Percentiles rank a stretch among this genome's conserved stretches.
Evolutionary conservation across 2,797 vertebrate genomes (phyloP).

Genomic region (Acipenser transmontanus): DNA sequence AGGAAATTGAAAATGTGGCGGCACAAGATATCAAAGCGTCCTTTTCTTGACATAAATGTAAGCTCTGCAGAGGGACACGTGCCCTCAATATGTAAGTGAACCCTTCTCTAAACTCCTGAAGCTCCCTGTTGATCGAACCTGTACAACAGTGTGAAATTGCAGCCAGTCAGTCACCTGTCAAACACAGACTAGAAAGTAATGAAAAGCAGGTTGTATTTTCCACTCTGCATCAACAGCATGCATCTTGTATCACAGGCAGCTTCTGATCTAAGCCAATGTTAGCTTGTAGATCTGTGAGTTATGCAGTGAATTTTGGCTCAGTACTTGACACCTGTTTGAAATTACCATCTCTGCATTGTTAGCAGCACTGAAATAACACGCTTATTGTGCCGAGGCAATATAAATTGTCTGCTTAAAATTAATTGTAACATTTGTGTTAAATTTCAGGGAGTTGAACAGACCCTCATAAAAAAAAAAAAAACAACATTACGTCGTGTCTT

Average conservation of each 20-base stretch:
- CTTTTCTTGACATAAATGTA: slow-evolving; percentile 15
- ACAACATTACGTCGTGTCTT: slow-evolving; percentile 34
- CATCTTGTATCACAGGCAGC: slow-evolving; percentile 15
- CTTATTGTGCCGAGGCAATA: slow-evolving; percentile 46
- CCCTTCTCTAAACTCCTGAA: not conserved
- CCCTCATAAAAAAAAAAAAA: slow-evolving; percentile 58
- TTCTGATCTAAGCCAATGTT: slow-evolving; percentile 4
- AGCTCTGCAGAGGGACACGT: slow-evolving; percentile 18
- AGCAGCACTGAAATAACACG: slow-evolving; percentile 36
- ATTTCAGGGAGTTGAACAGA: slow-evolving; percentile 49
- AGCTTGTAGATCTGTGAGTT: slow-evolving; percentile 1
- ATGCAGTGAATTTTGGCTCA: slow-evolving; percentile 17
- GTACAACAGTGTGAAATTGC: slow-evolving; percentile 15
- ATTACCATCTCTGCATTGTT: slow-evolving; percentile 24
- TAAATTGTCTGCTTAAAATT: slow-evolving; percentile 45
- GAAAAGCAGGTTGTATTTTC: slow-evolving; percentile 9
- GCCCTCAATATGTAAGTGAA: slow-evolving; percentile 19
- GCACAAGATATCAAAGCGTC: slow-evolving; percentile 21
- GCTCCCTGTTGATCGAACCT: slow-evolving; percentile 7
- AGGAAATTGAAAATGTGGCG: slow-evolving; percentile 10
- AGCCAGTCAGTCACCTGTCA: slow-evolving; percentile 11
- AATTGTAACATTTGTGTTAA: slow-evolving; percentile 40
- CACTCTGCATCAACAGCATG: not conserved
- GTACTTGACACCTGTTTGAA: slow-evolving; percentile 35
- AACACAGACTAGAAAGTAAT: slow-evolving; percentile 3